These are phyloP conservation scores for Heliconius hermathena DNA, from an alignment of 1,140 invertebrate genomes.

Conservation along the genomic window DNA sequence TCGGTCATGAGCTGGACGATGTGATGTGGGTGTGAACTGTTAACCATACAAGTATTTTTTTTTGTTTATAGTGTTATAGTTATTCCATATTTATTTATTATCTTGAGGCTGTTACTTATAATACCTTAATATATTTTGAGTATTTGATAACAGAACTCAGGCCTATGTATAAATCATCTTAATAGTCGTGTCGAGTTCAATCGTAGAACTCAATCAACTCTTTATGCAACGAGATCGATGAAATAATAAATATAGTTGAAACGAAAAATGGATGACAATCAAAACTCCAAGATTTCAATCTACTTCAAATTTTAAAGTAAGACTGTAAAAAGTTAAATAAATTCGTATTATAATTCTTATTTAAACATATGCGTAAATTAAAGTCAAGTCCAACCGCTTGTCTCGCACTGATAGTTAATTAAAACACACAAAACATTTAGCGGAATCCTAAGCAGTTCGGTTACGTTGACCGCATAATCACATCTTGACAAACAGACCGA, in stretches of 20 bases:
- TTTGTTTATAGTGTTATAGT: not conserved
- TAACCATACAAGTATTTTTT: not conserved
- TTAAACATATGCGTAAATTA: not conserved
- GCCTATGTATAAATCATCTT: too few species aligned
- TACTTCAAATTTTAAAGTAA: too few species aligned
- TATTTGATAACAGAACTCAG: too few species aligned
- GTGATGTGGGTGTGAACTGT: not conserved
- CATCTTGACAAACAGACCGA: constrained; percentile 32
- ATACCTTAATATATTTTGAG: not conserved
- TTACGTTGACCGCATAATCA: constrained; percentile 5
- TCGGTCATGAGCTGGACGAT: constrained; percentile 3
- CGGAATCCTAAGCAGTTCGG: constrained; percentile 13
- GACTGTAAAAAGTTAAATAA: too few species aligned
- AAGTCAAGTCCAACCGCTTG: not conserved
- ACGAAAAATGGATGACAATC: too few species aligned
- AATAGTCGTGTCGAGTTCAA: too few species aligned
- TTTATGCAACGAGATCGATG: too few species aligned
- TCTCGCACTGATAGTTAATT: constrained; percentile 21
- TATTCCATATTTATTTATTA: not conserved
- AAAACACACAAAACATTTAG: constrained; percentile 22
- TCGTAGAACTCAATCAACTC: too few species aligned
- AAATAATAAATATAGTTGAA: too few species aligned
- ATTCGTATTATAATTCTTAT: not conserved
- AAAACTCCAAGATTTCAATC: too few species aligned
- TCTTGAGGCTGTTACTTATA: not conserved